Evolutionary conservation across 1,140 invertebrate genomes (phyloP).

Genomic region (Drosophila varians): DNA sequence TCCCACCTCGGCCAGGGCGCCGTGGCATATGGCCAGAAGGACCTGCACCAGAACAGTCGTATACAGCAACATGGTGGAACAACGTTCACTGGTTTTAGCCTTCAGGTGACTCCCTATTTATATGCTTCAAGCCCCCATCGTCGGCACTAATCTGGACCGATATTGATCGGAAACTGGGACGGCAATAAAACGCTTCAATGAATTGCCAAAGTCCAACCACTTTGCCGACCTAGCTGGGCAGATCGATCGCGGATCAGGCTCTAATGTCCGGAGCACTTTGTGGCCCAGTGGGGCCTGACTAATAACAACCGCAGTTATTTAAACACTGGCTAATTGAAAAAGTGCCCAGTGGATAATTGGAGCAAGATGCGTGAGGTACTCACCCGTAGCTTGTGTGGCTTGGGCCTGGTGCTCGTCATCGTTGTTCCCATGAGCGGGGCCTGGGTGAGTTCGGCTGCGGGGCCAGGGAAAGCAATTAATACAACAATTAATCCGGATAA

Average conservation of each 20-base stretch:
- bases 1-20: conserved; percentile 54
- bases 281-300: conserved; percentile 48
- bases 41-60: conserved; percentile 32
- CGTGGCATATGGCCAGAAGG: conserved; percentile 44
- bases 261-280: conserved; percentile 51
- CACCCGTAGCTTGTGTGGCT: conserved; percentile 2
- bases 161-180: conserved; percentile 37
- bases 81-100: conserved; percentile 19
- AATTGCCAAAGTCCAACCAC: conserved; percentile 39
- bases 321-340: conserved; percentile 49
- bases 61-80: conserved; percentile 48
- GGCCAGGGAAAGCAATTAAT: background rate
- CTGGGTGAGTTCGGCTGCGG: conserved; percentile 50
- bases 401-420: conserved; percentile 21
- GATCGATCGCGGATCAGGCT: conserved; percentile 22
- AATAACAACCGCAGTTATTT: conserved; percentile 39
- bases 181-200: conserved; percentile 42
- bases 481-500: background rate
- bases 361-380: conserved; percentile 50
- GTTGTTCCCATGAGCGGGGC: conserved; percentile 22
- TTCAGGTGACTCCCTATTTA: conserved; percentile 30
- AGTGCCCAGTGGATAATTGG: conserved; percentile 41
- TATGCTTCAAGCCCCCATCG: conserved; percentile 6
- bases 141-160: conserved; percentile 26
- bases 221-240: conserved; percentile 34